Evolutionary conservation across 1,140 invertebrate genomes (phyloP).

Genomic region (Trachymyrmex septentrionalis): DNA sequence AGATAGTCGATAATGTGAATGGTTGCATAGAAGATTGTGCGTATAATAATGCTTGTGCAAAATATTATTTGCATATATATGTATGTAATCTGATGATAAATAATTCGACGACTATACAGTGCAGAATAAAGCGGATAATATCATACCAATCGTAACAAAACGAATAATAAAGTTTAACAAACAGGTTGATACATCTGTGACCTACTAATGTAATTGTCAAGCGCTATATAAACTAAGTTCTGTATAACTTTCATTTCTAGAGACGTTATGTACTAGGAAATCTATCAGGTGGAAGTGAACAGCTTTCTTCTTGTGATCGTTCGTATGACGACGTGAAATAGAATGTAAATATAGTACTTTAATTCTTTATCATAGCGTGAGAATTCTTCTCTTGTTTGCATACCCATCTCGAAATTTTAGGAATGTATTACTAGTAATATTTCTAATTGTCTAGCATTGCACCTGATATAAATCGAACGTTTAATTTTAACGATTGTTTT

Average conservation of each 20-base stretch:
- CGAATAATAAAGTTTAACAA: constrained; percentile 51
- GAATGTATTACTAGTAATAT: neutral
- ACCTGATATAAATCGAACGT: neutral
- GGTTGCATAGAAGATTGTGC: neutral
- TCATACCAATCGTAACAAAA: constrained; percentile 33
- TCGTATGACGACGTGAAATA: neutral
- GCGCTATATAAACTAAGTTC: constrained; percentile 30
- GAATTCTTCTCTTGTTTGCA: neutral
- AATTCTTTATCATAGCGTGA: neutral
- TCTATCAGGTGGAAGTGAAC: neutral
- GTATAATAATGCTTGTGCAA: neutral
- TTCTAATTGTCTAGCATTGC: neutral
- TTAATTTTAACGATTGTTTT: neutral
- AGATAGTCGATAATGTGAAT: neutral
- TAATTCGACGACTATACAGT: constrained; percentile 39
- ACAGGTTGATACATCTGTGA: constrained; percentile 54
- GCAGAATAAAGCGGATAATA: constrained; percentile 15
- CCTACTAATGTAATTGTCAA: constrained; percentile 59
- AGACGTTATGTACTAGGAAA: constrained; percentile 30
- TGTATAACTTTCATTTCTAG: constrained; percentile 48
- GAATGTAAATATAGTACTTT: constrained; percentile 28
- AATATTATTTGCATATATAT: neutral
- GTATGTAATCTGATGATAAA: constrained; percentile 43
- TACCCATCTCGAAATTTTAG: neutral
- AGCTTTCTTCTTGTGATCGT: neutral